Evolutionary conservation across 2,888 invertebrate genomes (phyloP).

Genomic region (Candidula unifasciata): DNA sequence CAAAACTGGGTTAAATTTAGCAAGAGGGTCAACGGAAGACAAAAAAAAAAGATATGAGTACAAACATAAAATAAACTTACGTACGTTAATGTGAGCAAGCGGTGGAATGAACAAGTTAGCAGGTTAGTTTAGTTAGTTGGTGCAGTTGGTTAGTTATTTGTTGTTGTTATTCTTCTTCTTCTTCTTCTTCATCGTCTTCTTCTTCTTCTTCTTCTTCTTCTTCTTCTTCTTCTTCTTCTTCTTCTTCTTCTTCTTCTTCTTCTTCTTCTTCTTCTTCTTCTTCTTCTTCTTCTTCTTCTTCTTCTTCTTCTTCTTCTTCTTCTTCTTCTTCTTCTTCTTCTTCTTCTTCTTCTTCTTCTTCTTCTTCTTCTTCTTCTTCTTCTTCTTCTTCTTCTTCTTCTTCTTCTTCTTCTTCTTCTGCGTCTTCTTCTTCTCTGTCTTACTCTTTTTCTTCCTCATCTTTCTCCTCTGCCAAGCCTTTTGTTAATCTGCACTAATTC

Average conservation of each 20-base stretch:
- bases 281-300: neutral
- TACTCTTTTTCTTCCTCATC: neutral
- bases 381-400: neutral
- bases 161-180: too few species aligned
- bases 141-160: too few species aligned
- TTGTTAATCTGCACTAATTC: too few species aligned
- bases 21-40: too few species aligned
- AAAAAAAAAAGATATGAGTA: neutral
- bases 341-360: neutral
- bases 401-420: neutral
- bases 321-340: neutral
- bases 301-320: neutral
- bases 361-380: neutral
- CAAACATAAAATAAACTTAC: neutral
- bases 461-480: too few species aligned
- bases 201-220: conserved; percentile 5
- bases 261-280: neutral
- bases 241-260: neutral
- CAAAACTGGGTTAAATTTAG: too few species aligned
- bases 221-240: neutral
- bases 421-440: neutral
- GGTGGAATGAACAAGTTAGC: too few species aligned
- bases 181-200: conserved; percentile 5
- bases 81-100: too few species aligned
- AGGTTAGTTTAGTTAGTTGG: neutral